Percentiles rank a stretch among this genome's conserved stretches.
Conservation (phyloP, 2,797 vertebrate genomes). For the Loriculus beryllinus region DNA sequence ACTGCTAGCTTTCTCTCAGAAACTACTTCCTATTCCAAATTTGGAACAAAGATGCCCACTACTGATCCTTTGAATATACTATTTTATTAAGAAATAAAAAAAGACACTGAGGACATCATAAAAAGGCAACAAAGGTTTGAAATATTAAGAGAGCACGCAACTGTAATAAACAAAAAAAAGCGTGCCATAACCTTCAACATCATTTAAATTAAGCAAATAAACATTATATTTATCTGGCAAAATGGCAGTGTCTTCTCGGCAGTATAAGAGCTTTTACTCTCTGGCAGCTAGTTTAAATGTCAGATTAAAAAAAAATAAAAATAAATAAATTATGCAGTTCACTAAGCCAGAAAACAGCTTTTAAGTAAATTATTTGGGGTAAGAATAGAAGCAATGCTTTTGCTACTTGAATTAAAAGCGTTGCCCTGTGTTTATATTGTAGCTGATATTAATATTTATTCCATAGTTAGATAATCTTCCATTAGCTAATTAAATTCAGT, state of each 20-base stretch:
- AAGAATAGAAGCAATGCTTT: background rate
- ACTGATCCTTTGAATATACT: background rate
- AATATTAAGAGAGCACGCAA: background rate
- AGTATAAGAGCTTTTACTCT: background rate
- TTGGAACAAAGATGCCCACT: background rate
- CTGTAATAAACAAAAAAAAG: background rate
- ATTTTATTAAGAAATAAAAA: constrained; percentile 18
- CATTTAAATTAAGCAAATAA: background rate
- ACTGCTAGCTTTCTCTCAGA: background rate
- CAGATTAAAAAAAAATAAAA: background rate
- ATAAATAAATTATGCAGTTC: background rate
- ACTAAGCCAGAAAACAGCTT: background rate
- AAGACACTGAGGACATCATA: background rate
- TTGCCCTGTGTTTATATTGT: background rate
- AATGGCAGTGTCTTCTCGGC: background rate
- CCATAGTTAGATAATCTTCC: background rate
- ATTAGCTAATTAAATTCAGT: constrained; percentile 29
- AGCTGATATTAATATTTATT: background rate
- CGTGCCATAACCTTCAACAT: background rate
- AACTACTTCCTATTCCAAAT: background rate
- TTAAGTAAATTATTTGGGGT: background rate
- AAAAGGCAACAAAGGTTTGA: constrained; percentile 12
- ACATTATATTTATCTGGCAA: background rate
- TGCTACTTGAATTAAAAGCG: background rate
- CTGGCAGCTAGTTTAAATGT: background rate